A percentile compares a stretch with the other conserved stretches of the same genome.
phyloP scores from a whole-genome alignment of 92 coral and sea anemone genomes.

The Parazoanthus atlanticus region DNA sequence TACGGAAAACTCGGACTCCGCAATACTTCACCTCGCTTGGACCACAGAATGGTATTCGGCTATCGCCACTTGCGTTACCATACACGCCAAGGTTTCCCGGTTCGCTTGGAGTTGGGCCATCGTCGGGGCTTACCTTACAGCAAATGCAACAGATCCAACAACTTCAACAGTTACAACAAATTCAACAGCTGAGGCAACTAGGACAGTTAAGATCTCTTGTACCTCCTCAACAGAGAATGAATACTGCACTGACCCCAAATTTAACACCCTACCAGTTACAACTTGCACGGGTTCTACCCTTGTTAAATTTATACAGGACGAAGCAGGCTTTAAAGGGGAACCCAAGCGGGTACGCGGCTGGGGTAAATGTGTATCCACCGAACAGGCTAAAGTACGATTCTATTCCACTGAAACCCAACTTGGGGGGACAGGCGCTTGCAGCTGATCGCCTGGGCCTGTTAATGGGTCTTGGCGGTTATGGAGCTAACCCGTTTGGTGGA shows the following conservation, averaged over 20 bases:
- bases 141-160: conserved; percentile 37
- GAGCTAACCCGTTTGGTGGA: conserved; percentile 4
- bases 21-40: conserved; percentile 52
- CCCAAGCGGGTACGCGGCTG: conserved; percentile 55
- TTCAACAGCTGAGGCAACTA: conserved; percentile 58
- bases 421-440: conserved; percentile 46
- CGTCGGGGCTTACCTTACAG: conserved; percentile 53
- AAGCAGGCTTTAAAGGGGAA: conserved; percentile 32
- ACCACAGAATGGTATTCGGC: conserved; percentile 60
- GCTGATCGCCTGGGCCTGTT: conserved; percentile 49
- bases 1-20: conserved; percentile 69
- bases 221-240: conserved; percentile 35
- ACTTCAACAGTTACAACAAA: conserved; percentile 11
- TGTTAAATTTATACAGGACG: conserved; percentile 61
- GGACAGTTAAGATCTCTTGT: conserved; percentile 67
- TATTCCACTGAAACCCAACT: conserved; percentile 74
- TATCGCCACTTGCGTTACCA: conserved; percentile 62
- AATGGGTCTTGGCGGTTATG: conserved; percentile 10
- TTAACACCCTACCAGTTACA: conserved; percentile 67
- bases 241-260: conserved; percentile 61
- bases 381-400: conserved; percentile 77
- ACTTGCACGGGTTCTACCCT: conserved; percentile 75
- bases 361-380: conserved; percentile 49
- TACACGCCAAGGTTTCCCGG: conserved; percentile 69
- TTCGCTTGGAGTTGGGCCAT: conserved; percentile 59